Percentiles rank a stretch among this genome's conserved stretches.
phyloP scores from a whole-genome alignment of 2,797 vertebrate genomes.

The Anguilla megastoma region DNA sequence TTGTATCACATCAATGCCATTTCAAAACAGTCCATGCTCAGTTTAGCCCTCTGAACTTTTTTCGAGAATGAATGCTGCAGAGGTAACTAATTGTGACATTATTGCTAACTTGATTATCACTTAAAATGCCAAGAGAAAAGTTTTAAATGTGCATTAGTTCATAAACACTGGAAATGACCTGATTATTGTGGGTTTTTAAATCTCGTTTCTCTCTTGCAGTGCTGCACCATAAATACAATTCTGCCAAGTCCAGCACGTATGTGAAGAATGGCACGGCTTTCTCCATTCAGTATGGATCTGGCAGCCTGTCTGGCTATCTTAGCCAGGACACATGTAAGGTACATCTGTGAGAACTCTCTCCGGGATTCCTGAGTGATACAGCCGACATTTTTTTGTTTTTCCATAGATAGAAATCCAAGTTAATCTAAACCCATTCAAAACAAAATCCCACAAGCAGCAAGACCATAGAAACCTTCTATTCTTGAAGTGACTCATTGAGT shows the following conservation, averaged over 20 bases:
- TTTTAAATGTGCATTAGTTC: not conserved
- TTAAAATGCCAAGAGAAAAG: not conserved
- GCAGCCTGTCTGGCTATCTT: constrained; percentile 91
- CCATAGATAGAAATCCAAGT: not conserved
- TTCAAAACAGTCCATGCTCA: not conserved
- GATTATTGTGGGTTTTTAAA: not conserved
- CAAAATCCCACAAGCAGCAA: not conserved
- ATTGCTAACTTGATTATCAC: not conserved
- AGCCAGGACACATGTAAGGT: constrained; percentile 82
- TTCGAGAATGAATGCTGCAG: not conserved
- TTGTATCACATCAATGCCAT: not conserved
- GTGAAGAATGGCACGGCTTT: constrained; percentile 89
- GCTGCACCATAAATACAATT: constrained; percentile 89
- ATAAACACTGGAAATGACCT: not conserved
- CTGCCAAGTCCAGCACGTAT: constrained; percentile 82
- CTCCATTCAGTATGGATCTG: constrained; percentile 88
- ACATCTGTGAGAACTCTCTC: constrained; percentile 21
- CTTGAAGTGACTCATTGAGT: not conserved
- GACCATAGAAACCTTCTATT: not conserved
- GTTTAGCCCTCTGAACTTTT: not conserved
- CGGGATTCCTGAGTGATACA: not conserved
- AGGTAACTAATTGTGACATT: not conserved
- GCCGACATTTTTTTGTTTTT: not conserved
- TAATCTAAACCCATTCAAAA: not conserved
- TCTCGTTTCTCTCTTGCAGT: constrained; percentile 61